Base-by-base conservation (phyloP, 1,140 invertebrate species). In the Andricus grossulariae region DNA sequence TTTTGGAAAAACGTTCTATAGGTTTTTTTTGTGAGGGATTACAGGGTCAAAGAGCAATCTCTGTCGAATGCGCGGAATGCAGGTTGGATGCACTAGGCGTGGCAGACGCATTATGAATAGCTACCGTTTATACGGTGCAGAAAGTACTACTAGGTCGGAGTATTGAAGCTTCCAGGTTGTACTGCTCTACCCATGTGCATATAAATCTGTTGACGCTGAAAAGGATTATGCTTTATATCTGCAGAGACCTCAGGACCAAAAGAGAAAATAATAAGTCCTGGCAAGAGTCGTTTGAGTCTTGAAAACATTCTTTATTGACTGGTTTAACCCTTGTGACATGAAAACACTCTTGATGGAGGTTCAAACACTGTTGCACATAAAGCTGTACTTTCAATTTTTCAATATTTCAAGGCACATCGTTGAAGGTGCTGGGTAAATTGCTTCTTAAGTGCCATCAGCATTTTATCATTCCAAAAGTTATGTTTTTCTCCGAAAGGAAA, bases 61-160 rank as follows among this genome's bases (percentile, higher is more conserved):
- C 80, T 81, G 77, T 79, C 80, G 80, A 81, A 81, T 81, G 80
- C 77, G 74, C 72, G 77, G 80, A 81, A 81, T 79, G 80, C 76
- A 74, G 25, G 25, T 32, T 32, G 25, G 25, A 32, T 32, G 25
- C 25, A 32, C 25, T 78, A 73, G 80, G 80, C 76, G 80, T 78
- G 80, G 80, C 25, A 32, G 25, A 32, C 25, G 25, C 25, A 32
- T 32, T 32, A 32, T 32, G 74, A 75, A 77, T 81, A 76, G 80
- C 80, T 77, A 81, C 80, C 77, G 77, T 81, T 81, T 81, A 81
- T 32, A 5, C 80, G 51, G 80, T 66, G 74, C 76, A 77, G 71
- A 78, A 81, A 70, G 75, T 81, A 78, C 78, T 76, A 78, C 80
- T 74, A 76, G 73, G 73, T 81, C 25, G 25, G 25, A 32, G 25